These are phyloP conservation scores for Dryomyza anilis DNA, from an alignment of 2,888 invertebrate species.

Conservation along the genomic window DNA sequence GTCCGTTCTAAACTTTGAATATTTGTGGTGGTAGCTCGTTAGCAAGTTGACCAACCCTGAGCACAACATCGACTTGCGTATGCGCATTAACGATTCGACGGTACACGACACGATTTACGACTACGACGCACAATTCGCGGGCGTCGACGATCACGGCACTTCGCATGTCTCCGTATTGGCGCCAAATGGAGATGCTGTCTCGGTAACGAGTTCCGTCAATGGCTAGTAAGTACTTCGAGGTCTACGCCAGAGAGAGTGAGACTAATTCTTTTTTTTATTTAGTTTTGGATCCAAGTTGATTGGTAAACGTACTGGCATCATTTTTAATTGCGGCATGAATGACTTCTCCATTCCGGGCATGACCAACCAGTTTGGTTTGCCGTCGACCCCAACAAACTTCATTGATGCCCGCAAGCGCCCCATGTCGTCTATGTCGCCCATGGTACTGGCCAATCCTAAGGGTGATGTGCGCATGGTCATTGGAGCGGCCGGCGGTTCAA, in stretches of 20 bases:
- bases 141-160: conserved; percentile 73
- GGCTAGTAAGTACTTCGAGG: conserved; percentile 65
- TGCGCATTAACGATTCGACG: conserved; percentile 69
- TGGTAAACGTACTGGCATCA: conserved; percentile 82
- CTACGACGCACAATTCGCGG: conserved; percentile 72
- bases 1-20: not conserved
- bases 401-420: conserved; percentile 82
- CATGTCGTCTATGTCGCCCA: conserved; percentile 89
- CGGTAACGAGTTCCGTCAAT: conserved; percentile 89
- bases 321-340: conserved; percentile 95
- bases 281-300: conserved; percentile 84
- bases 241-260: not conserved
- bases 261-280: not conserved
- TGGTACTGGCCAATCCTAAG: conserved; percentile 72
- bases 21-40: conserved; percentile 40
- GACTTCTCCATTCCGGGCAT: conserved; percentile 84
- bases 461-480: conserved; percentile 70
- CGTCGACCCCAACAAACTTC: conserved; percentile 80
- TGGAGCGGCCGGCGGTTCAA: conserved; percentile 89
- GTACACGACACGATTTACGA: conserved; percentile 70
- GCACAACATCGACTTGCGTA: conserved; percentile 65
- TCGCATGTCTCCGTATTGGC: conserved; percentile 87
- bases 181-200: conserved; percentile 88
- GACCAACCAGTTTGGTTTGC: conserved; percentile 74
- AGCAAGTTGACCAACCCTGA: conserved; percentile 51